Evolutionary conservation across 2,113 vertebrate species (phyloP).

Genomic region (Coturnix japonica): DNA sequence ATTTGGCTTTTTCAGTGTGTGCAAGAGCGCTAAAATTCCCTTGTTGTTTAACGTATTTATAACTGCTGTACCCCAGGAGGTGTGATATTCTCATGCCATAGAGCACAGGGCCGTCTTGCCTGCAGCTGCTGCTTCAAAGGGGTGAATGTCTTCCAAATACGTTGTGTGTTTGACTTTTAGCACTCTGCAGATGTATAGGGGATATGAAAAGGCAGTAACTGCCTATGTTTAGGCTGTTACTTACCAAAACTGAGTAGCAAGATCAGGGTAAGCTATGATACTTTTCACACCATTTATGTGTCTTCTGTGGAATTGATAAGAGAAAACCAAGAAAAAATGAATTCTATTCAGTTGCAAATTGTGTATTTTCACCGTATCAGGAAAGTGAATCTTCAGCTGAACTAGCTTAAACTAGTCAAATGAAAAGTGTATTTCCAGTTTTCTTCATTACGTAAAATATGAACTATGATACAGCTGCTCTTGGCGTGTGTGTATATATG

Average conservation of each 20-base stretch:
- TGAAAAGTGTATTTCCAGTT: not conserved
- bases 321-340: not conserved
- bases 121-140: not conserved
- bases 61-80: not conserved
- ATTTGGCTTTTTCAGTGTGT: not conserved
- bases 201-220: not conserved
- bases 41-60: not conserved
- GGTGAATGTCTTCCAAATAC: not conserved
- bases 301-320: not conserved
- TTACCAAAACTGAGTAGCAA: not conserved
- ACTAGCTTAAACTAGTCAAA: not conserved
- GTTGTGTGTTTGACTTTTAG: not conserved
- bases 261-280: not conserved
- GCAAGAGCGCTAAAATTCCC: not conserved
- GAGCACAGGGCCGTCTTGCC: not conserved
- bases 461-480: not conserved
- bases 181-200: not conserved
- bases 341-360: not conserved
- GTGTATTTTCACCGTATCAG: not conserved
- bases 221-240: not conserved
- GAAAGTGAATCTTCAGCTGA: not conserved
- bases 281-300: not conserved
- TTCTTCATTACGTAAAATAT: not conserved
- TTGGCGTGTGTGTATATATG: not conserved
- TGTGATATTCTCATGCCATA: not conserved